Evolutionary conservation across 2,888 invertebrate species (phyloP).

Genomic region (Apamea epomidion): DNA sequence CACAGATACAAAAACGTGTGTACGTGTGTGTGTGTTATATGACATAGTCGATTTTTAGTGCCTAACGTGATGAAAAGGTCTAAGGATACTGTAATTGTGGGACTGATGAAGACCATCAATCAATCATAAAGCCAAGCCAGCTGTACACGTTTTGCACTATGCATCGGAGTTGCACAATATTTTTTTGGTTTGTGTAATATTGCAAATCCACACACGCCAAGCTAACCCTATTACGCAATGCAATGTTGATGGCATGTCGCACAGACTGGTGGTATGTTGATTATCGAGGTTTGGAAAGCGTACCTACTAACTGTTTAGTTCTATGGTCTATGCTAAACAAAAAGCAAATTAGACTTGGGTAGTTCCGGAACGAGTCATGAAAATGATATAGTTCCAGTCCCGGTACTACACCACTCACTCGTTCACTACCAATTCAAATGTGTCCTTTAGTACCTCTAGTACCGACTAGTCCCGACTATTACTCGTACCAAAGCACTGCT

Average conservation of each 20-base stretch:
- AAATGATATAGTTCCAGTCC: too few species aligned
- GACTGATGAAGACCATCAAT: neutral
- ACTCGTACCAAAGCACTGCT: too few species aligned
- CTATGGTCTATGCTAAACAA: neutral
- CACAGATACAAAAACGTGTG: conserved; percentile 8
- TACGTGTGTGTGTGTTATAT: too few species aligned
- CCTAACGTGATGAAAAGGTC: neutral
- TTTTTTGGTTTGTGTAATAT: neutral
- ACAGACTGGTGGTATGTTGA: too few species aligned
- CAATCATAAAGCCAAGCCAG: neutral
- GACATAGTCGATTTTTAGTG: conserved; percentile 22
- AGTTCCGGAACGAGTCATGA: too few species aligned
- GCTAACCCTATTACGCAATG: neutral
- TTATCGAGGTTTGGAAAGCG: neutral
- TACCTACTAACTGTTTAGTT: too few species aligned
- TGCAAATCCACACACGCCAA: neutral
- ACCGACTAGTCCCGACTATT: too few species aligned
- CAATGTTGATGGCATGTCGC: neutral
- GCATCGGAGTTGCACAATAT: neutral
- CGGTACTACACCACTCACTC: too few species aligned
- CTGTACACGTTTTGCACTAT: neutral
- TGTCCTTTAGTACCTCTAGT: too few species aligned
- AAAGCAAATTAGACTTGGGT: too few species aligned
- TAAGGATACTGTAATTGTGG: too few species aligned
- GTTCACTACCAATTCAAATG: too few species aligned